Base-by-base conservation (phyloP, 2,113 vertebrate species). In the Crotophaga sulcirostris region DNA sequence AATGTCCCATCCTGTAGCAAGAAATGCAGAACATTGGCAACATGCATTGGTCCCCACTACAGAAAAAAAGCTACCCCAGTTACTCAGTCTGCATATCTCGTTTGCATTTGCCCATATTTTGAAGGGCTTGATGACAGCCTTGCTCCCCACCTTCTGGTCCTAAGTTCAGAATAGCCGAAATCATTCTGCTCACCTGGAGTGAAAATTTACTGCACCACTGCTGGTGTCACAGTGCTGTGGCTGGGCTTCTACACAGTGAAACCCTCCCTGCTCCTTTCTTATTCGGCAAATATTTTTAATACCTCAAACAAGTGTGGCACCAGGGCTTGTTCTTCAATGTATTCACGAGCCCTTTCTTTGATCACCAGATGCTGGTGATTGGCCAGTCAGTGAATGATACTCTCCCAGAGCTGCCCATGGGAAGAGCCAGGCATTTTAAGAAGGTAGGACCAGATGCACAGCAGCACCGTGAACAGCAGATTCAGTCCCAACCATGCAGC, bases 401-500 rank as follows among this genome's bases (percentile, higher is more conserved):
- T 83, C 19, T 63, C 38, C 28, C 40, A n/a, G 66, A 76, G 66
- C 52, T 63, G 68, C 15, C 33, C 0, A 0, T 67, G 80, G 60
- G 16, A 69, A 78, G 38, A 83, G 26, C 0, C 8, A 60, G 34
- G 69, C 44, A 44, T 20, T 20, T 42, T 26, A 29, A 14, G 9
- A 3, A 47, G 47, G 40, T 69, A 82, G 70, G 28, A 76, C 8
- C 36, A 62, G 51, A 40, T 28, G 36, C 58, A 60, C 7, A 2
- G 3, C 63, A 89, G 75, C 36, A 72, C n/a, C 7, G 6, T 0
- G 4, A 84, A 66, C 1, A 4, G 12, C n/a, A 84, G 38, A 69
- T 17, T 42, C 24, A 38, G 26, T 29, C 62, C 31, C 78, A 87
- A 0, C 8, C 74, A 68, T 0, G 0, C n/a, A 62, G 52, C 72